phyloP scores from a whole-genome alignment of 2,797 vertebrate species.

The Emys orbicularis region DNA sequence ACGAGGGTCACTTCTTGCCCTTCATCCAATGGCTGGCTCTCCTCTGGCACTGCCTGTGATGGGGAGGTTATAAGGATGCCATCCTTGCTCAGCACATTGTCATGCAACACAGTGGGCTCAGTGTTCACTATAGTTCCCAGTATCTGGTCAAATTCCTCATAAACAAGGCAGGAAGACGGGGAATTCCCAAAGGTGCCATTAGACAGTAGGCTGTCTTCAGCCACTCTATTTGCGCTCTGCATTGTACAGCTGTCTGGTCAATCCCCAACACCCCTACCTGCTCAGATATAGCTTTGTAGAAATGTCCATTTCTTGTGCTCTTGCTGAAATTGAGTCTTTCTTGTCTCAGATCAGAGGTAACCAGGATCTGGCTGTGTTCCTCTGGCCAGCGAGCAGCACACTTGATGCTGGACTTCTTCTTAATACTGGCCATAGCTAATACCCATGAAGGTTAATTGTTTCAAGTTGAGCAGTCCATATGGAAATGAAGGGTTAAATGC shows the following conservation, averaged over 20 bases:
- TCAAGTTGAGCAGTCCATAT: neutral
- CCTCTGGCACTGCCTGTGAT: neutral
- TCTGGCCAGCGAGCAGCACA: neutral
- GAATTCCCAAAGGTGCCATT: no score
- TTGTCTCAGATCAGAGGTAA: neutral
- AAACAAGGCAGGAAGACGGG: no score
- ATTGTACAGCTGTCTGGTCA: neutral
- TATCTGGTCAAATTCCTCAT: neutral
- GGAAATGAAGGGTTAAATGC: neutral
- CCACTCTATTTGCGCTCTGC: no score
- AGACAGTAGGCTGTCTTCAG: no score
- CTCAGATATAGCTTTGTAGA: neutral
- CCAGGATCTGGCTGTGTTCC: neutral
- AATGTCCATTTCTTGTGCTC: neutral
- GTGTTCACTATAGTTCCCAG: neutral
- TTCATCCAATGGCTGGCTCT: no score
- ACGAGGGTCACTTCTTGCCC: no score
- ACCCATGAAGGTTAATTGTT: neutral
- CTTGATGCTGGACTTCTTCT: neutral
- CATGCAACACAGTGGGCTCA: neutral
- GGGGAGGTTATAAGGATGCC: neutral
- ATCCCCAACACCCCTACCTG: neutral
- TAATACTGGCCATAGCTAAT: neutral
- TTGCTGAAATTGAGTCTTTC: neutral
- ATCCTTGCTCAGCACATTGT: neutral